Base-by-base conservation (phyloP, 2,113 vertebrate species). In the Prietella phreatophila region DNA sequence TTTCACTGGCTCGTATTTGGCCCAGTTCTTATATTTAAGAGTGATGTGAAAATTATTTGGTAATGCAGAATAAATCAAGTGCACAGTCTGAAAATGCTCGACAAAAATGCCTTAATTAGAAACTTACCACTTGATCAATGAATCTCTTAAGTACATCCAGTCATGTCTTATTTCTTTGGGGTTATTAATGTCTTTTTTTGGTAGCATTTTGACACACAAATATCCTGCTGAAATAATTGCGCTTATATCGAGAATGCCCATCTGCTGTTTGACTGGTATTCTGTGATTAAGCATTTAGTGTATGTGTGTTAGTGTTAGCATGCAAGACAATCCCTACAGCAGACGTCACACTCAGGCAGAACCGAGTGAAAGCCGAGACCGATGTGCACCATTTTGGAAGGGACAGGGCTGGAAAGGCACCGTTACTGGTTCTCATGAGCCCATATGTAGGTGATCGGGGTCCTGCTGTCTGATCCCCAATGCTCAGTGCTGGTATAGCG, bases 401-500 rank as follows among this genome's bases (percentile, higher is more conserved):
- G 36, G 17, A 50, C 11, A 56, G 55, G 55, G 14, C 79, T 83
- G 80, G 88, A 47, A 63, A 17, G 6, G 61, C 17, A 13, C 85
- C n/a, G 1, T 36, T 4, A 20, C 55, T 22, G 55, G 84, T 73
- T 60, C 55, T 61, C 42, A 36, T 22, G 15, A 73, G 60, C 76
- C 55, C 33, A 61, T 80, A 58, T 75, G 63, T 61, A 71, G 83
- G 84, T 60, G 65, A 55, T 84, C 71, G 8, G 20, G 56, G 36
- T 60, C 82, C 82, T 83, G 81, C 86, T 65, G 56, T 55, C 69
- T 36, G 56, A 55, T 79, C 13, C 78, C 47, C 30, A 81, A 47
- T 56, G 76, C 50, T 39, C 63, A 80, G 63, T 33, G 56, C 63
- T 88, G 89, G 85, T 60, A 81, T 30, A 10, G 78, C 85, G 82